Conservation (phyloP, 2,888 invertebrate species). For the Xestia sexstrigata region DNA sequence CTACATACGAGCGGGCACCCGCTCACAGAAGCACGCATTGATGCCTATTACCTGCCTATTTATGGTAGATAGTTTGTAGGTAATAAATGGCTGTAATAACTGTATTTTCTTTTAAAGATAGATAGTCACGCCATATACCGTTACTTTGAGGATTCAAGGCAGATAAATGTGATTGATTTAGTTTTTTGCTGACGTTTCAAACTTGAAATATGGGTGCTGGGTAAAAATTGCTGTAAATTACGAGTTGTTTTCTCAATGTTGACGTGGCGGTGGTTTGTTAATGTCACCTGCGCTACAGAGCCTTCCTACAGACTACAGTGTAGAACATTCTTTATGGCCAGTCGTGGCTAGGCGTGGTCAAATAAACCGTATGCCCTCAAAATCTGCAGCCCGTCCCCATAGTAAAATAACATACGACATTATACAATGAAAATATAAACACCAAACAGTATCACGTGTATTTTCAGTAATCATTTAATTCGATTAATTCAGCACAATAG, state of each 20-base stretch:
- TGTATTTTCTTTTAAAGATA: conserved; percentile 62
- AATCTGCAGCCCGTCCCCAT: too few species aligned
- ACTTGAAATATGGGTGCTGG: conserved; percentile 21
- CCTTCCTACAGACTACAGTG: background rate
- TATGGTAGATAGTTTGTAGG: conserved; percentile 59
- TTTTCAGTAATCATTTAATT: background rate
- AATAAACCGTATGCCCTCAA: background rate
- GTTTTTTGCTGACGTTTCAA: conserved; percentile 30
- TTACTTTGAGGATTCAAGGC: conserved; percentile 30
- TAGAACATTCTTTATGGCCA: background rate
- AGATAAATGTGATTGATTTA: conserved; percentile 44
- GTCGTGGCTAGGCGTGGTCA: background rate
- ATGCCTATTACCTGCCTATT: conserved; percentile 58
- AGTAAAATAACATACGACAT: too few species aligned
- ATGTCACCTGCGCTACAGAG: background rate
- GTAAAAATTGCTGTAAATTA: conserved; percentile 49
- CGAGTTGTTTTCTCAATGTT: conserved; percentile 10
- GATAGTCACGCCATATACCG: conserved; percentile 49
- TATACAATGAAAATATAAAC: too few species aligned
- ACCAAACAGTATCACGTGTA: background rate
- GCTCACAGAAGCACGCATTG: conserved; percentile 32
- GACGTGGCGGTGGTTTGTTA: background rate
- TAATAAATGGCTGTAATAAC: conserved; percentile 63
- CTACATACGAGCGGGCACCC: conserved; percentile 25
- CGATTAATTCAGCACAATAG: background rate